phyloP scores from a whole-genome alignment of 2,888 invertebrate genomes.

The Drosophila barbarae region DNA sequence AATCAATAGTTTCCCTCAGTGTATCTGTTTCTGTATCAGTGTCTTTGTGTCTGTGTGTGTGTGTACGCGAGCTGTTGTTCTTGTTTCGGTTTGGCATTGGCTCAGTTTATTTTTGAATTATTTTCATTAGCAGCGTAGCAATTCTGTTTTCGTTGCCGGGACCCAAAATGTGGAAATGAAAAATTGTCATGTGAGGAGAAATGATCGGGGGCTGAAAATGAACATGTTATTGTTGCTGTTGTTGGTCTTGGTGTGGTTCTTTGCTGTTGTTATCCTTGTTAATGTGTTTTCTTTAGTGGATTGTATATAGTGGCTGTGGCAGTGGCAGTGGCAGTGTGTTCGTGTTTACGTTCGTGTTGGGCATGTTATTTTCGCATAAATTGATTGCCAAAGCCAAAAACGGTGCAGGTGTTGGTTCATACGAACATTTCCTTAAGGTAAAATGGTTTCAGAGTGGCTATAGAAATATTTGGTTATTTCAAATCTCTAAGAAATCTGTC shows the following conservation, averaged over 20 bases:
- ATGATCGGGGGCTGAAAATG: constrained; percentile 30
- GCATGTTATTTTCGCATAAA: constrained; percentile 61
- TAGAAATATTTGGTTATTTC: not conserved
- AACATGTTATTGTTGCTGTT: constrained; percentile 17
- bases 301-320: constrained; percentile 15
- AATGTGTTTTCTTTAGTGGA: constrained; percentile 33
- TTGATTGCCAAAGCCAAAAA: constrained; percentile 57
- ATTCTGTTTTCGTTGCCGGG: constrained; percentile 28
- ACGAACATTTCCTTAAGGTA: constrained; percentile 39
- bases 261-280: constrained; percentile 23
- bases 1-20: constrained; percentile 1
- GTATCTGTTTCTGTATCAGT: constrained; percentile 13
- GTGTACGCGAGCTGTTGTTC: constrained; percentile 43
- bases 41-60: constrained; percentile 3
- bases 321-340: constrained; percentile 18
- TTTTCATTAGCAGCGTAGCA: constrained; percentile 42
- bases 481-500: not conserved
- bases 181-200: constrained; percentile 35
- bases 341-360: constrained; percentile 43
- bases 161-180: constrained; percentile 33
- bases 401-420: constrained; percentile 45
- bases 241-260: constrained; percentile 6
- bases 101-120: constrained; percentile 43
- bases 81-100: constrained; percentile 45
- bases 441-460: not conserved